phyloP scores from a whole-genome alignment of 2,797 vertebrate species.

The Acrocephalus scirpaceus region DNA sequence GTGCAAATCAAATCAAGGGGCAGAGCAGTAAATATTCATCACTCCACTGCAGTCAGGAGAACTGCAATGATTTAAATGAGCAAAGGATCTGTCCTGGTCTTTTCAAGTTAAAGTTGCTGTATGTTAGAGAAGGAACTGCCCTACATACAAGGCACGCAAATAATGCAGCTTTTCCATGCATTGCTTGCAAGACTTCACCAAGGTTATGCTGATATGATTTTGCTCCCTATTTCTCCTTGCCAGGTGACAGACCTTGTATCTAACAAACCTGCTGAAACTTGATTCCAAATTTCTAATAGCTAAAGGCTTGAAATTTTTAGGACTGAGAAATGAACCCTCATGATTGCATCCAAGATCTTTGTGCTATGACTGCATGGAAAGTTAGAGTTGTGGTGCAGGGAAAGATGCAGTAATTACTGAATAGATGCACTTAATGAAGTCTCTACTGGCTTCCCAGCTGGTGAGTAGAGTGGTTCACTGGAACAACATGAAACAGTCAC shows the following conservation, averaged over 20 bases:
- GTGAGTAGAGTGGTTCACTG: not conserved
- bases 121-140: not conserved
- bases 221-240: not conserved
- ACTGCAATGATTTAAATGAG: not conserved
- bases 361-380: not conserved
- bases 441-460: constrained; percentile 72
- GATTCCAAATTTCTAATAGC: not conserved
- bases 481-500: constrained; percentile 50
- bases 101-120: not conserved
- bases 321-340: not conserved
- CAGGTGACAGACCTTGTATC: not conserved
- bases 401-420: constrained; percentile 73
- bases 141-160: not conserved
- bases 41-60: not conserved
- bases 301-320: not conserved
- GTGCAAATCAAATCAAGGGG: not conserved
- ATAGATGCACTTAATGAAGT: constrained; percentile 75
- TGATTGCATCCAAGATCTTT: not conserved
- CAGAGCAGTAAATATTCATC: not conserved
- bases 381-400: constrained; percentile 7
- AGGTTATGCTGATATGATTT: not conserved
- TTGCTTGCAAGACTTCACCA: not conserved
- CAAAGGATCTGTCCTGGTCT: not conserved
- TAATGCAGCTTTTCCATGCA: not conserved
- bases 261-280: not conserved